Base-by-base conservation (phyloP, 1,140 invertebrate genomes). In the Chionoecetes opilio region DNA sequence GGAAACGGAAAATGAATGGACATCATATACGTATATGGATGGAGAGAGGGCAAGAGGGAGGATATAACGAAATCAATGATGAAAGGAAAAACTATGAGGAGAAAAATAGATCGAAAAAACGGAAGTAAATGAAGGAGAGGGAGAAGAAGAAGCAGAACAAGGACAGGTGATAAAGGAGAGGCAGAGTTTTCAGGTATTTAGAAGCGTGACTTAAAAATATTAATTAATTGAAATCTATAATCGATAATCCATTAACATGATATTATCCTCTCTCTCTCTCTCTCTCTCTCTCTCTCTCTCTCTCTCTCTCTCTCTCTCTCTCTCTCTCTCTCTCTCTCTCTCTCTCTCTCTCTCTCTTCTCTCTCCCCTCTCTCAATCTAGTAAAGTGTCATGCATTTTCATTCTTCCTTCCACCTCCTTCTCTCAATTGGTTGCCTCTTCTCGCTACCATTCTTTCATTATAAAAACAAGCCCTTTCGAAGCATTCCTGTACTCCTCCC, bases 301-400 rank as follows among this genome's bases (percentile, higher is more conserved):
- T 63, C 53, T 63, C 53, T 63, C 53, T 63, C 53, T 63, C 53
- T 63, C 53, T 63, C 53, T 63, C 53, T 63, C 63, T 75, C 63
- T 75, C 63, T 75, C 63, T 75, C 63, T 75, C 63, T 75, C 63
- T 75, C 63, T 75, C 63, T 75, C 63, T 75, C 63, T 75, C 63
- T 75, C 63, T 75, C 63, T 75, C 63, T 75, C 63, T 75, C 63
- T 75, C 63, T 75, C 63, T 75, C 26, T n/a, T n/a, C 3, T n/a
- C 63, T 2, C 21, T 75, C 21, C 11, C n/a, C 21, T 21, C n/a
- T 26, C 11, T 1, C 9, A n/a, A 17, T 53, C 21, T 9, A 14
- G 11, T 53, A 14, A 53, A 9, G 11, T 53, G 11, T 53, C 46
- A 53, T 53, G 46, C 46, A 53, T 53, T 53, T n/a, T 26, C 26